Evolutionary conservation across 2,888 invertebrate species (phyloP).

Genomic region (Acronicta leporina): DNA sequence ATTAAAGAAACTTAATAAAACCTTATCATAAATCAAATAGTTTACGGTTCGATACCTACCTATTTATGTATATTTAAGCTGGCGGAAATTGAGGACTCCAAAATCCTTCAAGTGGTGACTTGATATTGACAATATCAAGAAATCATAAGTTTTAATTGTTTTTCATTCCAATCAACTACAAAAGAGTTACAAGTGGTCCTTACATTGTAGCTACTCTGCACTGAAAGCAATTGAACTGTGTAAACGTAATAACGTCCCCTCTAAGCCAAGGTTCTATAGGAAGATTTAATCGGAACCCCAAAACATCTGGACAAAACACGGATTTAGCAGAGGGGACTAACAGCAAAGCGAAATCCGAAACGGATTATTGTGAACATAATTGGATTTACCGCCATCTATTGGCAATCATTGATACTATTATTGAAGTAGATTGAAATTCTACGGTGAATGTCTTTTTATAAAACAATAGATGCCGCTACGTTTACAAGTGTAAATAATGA

Average conservation of each 20-base stretch:
- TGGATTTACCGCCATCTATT: slow-evolving; percentile 40
- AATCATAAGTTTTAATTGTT: no score
- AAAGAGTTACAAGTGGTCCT: no score
- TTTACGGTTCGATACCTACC: no score
- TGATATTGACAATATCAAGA: no score
- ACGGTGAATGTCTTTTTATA: neutral
- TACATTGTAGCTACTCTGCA: slow-evolving; percentile 49
- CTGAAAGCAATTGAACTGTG: slow-evolving; percentile 60
- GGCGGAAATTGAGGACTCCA: no score
- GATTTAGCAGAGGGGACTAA: slow-evolving; percentile 44
- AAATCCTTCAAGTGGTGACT: no score
- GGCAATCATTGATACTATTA: neutral
- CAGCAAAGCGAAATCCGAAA: slow-evolving; percentile 31
- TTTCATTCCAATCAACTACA: no score
- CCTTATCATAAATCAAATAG: no score
- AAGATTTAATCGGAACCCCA: slow-evolving; percentile 58
- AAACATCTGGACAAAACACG: slow-evolving; percentile 58
- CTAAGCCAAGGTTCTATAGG: slow-evolving; percentile 38
- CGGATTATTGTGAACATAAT: slow-evolving; percentile 14
- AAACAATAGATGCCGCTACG: slow-evolving; percentile 28
- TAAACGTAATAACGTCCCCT: slow-evolving; percentile 54
- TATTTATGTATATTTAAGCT: no score
- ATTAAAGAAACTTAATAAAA: no score
- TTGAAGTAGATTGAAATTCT: neutral
- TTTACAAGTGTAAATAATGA: no score